Percentiles rank a stretch among this genome's conserved stretches.
Evolutionary conservation across 2,797 vertebrate genomes (phyloP).

Genomic region (Sebastes umbrosus): DNA sequence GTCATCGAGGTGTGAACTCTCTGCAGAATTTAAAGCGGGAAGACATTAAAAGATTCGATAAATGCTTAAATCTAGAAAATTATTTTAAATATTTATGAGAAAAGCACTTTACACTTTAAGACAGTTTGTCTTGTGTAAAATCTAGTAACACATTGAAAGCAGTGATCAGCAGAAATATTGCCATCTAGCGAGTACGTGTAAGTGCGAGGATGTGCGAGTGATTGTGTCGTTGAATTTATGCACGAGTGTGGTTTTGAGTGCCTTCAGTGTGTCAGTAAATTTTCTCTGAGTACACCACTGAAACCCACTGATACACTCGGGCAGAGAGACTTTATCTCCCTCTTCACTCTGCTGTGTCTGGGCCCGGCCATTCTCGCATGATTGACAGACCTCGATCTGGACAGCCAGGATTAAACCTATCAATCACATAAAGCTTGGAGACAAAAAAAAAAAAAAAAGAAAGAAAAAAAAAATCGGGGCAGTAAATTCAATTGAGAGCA

Average conservation of each 20-base stretch:
- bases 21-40: constrained; percentile 57
- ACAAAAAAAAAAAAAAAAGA: constrained; percentile 63
- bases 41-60: constrained; percentile 46
- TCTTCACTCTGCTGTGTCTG: constrained; percentile 59
- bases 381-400: constrained; percentile 83
- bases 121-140: constrained; percentile 39
- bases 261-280: constrained; percentile 72
- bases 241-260: constrained; percentile 60
- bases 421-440: constrained; percentile 82
- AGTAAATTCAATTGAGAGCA: constrained; percentile 85
- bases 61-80: constrained; percentile 43
- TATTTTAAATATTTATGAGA: constrained; percentile 68
- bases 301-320: constrained; percentile 73
- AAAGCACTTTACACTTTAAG: constrained; percentile 33
- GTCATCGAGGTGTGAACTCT: constrained; percentile 62
- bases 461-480: constrained; percentile 60
- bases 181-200: constrained; percentile 11
- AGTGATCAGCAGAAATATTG: constrained; percentile 52
- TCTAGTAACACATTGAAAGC: constrained; percentile 22
- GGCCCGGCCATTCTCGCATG: constrained; percentile 65
- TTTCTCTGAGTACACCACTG: constrained; percentile 68
- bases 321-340: constrained; percentile 75
- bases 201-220: constrained; percentile 40
- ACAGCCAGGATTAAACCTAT: constrained; percentile 84
- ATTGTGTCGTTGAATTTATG: constrained; percentile 67